Evolutionary conservation across 1,140 invertebrate genomes (phyloP).

Genomic region (Schlechtendalia chinensis): DNA sequence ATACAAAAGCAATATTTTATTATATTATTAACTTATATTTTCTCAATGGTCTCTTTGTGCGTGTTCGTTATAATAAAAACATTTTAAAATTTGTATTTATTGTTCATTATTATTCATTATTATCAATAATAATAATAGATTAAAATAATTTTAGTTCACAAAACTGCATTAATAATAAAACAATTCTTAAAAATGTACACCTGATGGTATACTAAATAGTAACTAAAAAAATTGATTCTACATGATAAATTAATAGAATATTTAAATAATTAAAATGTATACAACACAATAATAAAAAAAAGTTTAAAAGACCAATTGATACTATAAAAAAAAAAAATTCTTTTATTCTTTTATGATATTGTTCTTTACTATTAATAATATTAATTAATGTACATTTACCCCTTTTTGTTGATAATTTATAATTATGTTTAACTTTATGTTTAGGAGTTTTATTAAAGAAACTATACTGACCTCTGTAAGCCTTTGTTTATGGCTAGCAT

Average conservation of each 20-base stretch:
- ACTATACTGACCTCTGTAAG: slow-evolving; percentile 75
- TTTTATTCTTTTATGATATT: not conserved
- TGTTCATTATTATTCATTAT: no score
- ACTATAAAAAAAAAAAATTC: not conserved
- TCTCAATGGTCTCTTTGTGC: not conserved
- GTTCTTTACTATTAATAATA: no score
- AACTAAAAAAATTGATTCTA: not conserved
- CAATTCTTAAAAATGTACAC: not conserved
- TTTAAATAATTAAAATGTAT: not conserved
- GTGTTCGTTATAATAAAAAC: not conserved
- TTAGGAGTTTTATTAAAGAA: slow-evolving; percentile 1
- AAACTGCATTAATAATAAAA: no score
- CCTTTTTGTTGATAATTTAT: not conserved
- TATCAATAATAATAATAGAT: not conserved
- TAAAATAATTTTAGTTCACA: no score
- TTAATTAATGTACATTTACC: not conserved
- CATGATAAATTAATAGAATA: not conserved
- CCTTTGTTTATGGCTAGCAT: slow-evolving; percentile 86
- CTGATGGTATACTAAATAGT: not conserved
- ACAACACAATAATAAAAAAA: not conserved
- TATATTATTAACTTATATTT: not conserved
- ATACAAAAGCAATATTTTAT: no score
- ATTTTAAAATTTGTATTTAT: no score
- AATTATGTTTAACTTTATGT: not conserved
- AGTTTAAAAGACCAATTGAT: not conserved